Base-by-base conservation (phyloP, 2,113 vertebrate species). In the Atlantisia rogersi region DNA sequence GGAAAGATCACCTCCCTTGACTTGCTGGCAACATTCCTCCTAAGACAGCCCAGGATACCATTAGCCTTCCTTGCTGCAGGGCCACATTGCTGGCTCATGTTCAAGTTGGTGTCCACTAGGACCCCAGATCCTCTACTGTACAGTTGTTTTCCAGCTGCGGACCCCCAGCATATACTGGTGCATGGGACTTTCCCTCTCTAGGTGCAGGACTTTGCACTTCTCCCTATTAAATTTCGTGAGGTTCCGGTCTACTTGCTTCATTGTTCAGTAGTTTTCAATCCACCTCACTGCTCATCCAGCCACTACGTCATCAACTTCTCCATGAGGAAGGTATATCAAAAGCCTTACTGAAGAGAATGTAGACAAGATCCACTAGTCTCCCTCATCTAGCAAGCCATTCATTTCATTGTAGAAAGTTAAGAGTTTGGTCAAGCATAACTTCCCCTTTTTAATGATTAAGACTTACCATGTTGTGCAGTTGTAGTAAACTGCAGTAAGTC, bases 51-150 rank as follows among this genome's bases (percentile, higher is more conserved):
- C 64, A 69, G 28, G 73, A 50, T 4, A 18, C 18, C 53, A 46
- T 9, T 8, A 50, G 42, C 18, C 17, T 31, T 64, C 86, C 39
- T 22, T 32, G 11, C 28, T 25, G 24, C 50, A 50, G 0, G 1
- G 56, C 40, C 19, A 65, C 32, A 8, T 1, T 5, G 14, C 15
- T 64, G 39, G 18, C 18, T 84, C 50, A 12, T 0, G 0, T 63
- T 71, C 48, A 53, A 20, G 12, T 9, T 11, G 3, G 26, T 25
- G 24, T 8, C 37, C 53, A 35, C 48, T 40, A 80, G 48, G 15
- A 63, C 2, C 8, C 15, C 12, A 17, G 26, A 53, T 40, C 3
- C 20, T 48, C 40, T 48, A 48, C 29, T 39, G 52, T 62, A 58
- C 53, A 67, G 58, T 29, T 53, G 29, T 29, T 35, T 68, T 75